Base-by-base conservation (phyloP, 1,140 invertebrate species). In the Drosophila repletoides region DNA sequence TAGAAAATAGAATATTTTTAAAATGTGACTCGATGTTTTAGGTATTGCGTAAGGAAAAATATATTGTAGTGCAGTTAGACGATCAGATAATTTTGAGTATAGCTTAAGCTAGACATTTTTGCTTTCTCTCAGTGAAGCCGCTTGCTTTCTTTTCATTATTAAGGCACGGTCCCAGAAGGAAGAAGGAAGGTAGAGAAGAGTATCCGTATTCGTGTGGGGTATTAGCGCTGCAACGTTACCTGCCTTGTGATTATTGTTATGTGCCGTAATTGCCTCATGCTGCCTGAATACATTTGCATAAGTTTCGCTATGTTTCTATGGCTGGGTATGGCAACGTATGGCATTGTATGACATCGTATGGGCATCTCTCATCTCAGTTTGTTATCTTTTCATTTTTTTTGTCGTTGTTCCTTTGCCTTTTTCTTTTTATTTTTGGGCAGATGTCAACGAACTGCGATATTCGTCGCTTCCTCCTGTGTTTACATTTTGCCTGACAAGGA, bases 71-170 rank as follows among this genome's bases (percentile, higher is more conserved):
- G n/a, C n/a, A n/a, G n/a, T n/a, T n/a, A n/a, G n/a, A n/a, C n/a
- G n/a, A n/a, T n/a, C n/a, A n/a, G n/a, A n/a, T n/a, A n/a, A n/a
- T n/a, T n/a, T n/a, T n/a, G n/a, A n/a, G n/a, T n/a, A n/a, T n/a
- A n/a, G n/a, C n/a, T n/a, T n/a, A n/a, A n/a, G n/a, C n/a, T n/a
- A n/a, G n/a, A n/a, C n/a, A n/a, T n/a, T n/a, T n/a, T n/a, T 9
- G 36, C 26, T 10, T 48, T 29, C 53, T 38, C 48, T 71, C 24
- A 48, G 46, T 46, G 41, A n/a, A 24, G 53, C 19, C 43, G 66
- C 48, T n/a, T 76, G 74, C 65, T 77, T 77, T 77, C 68, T 73
- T 73, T 73, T 73, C 74, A 77, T 77, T 72, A 65, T 38, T 52
- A 49, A 19, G 10, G 9, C 36, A 21, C 22, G 49, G 21, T 45